A percentile compares a stretch with the other conserved stretches of the same genome.
These are phyloP conservation scores for Uromys caudimaculatus DNA, from an alignment of 2,797 vertebrate species.

Conservation along the genomic window DNA sequence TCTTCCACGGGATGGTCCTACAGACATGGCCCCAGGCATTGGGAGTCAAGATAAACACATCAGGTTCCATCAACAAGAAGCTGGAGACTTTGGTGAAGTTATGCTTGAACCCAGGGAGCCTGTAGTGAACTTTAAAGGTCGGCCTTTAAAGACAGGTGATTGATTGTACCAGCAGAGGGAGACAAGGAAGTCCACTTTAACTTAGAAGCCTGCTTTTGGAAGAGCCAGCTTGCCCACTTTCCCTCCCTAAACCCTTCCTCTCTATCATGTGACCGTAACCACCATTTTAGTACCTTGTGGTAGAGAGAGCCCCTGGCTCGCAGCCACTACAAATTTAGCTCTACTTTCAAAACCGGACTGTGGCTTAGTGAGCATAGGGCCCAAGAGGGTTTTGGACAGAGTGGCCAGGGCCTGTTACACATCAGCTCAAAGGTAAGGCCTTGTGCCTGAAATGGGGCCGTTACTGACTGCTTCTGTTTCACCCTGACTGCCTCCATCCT, in stretches of 20 bases:
- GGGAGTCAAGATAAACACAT: not conserved
- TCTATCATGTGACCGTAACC: not conserved
- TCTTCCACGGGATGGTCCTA: not conserved
- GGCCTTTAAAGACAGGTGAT: not conserved
- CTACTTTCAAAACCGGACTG: not conserved
- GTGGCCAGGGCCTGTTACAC: not conserved
- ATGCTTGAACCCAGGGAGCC: not conserved
- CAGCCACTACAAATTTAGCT: not conserved
- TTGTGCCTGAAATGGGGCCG: rapidly evolving
- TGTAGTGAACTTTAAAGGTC: not conserved
- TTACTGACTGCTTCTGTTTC: not conserved
- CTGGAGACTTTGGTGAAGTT: not conserved
- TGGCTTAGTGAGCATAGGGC: not conserved
- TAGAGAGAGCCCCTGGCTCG: not conserved
- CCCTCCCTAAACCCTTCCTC: not conserved
- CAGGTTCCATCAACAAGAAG: not conserved
- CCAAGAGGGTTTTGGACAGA: not conserved
- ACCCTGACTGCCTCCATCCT: not conserved
- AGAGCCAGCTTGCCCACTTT: rapidly evolving
- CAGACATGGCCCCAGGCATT: rapidly evolving
- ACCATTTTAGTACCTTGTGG: not conserved
- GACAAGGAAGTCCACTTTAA: not conserved
- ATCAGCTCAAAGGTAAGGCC: not conserved
- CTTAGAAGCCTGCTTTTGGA: not conserved
- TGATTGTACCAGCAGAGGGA: slow-evolving; percentile 77